Evolutionary conservation across 2,797 vertebrate species (phyloP).

Genomic region (Psittacula echo): DNA sequence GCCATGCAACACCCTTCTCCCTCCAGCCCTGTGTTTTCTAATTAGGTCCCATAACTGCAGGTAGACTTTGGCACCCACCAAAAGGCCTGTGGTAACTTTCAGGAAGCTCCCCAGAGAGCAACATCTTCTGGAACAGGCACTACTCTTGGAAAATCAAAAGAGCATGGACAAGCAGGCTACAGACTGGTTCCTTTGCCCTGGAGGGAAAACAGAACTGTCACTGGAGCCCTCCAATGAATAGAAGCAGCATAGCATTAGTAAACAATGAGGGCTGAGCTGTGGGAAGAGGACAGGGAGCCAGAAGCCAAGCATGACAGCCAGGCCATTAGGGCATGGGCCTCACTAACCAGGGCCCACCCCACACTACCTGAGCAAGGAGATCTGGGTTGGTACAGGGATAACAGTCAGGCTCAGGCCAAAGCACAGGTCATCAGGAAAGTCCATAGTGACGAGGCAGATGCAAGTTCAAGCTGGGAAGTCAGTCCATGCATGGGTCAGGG

Average conservation of each 20-base stretch:
- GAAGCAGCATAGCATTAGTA: background rate
- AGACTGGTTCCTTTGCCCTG: background rate
- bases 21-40: background rate
- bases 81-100: background rate
- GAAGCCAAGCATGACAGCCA: background rate
- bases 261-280: background rate
- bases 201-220: background rate
- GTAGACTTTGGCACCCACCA: background rate
- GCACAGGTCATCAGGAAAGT: background rate
- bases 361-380: background rate
- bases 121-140: background rate
- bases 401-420: background rate
- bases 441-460: fast-evolving
- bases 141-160: background rate
- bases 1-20: background rate
- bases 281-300: background rate
- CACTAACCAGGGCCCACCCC: background rate
- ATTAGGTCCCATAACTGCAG: background rate
- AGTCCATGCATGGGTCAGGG: background rate
- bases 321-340: fast-evolving
- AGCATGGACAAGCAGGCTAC: background rate
- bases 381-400: fast-evolving
- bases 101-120: fast-evolving
- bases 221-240: background rate
- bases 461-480: background rate